Conservation (phyloP, 2,113 vertebrate species). For the Thermophis baileyi region DNA sequence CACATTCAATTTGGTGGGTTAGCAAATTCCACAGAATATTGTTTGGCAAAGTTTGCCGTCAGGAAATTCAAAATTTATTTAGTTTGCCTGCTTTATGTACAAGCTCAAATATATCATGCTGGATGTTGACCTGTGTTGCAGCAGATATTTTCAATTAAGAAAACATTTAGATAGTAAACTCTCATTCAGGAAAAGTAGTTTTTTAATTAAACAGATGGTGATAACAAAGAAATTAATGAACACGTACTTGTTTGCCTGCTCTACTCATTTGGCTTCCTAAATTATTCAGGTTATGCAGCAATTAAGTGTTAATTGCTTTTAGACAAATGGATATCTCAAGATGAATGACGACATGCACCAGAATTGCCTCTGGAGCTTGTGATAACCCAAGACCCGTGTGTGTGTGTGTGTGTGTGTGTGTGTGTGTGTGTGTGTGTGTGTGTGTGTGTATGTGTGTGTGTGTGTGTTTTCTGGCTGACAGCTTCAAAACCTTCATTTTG, state of each 20-base stretch:
- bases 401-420: no score
- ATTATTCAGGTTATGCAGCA: slow-evolving; percentile 73
- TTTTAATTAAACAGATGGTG: slow-evolving; percentile 76
- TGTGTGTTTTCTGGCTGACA: no score
- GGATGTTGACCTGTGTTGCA: slow-evolving; percentile 64
- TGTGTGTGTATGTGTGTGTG: no score
- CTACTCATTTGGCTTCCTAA: slow-evolving; percentile 72
- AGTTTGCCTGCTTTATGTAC: slow-evolving; percentile 51
- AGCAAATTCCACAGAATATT: not conserved
- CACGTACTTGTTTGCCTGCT: slow-evolving; percentile 68
- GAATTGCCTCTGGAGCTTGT: slow-evolving; percentile 41
- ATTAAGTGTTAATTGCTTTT: slow-evolving; percentile 76
- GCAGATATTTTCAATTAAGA: slow-evolving; percentile 69
- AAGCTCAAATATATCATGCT: slow-evolving; percentile 62
- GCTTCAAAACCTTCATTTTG: slow-evolving; percentile 29
- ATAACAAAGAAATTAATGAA: slow-evolving; percentile 77
- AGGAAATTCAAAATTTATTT: slow-evolving; percentile 61
- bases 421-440: no score
- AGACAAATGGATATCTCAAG: slow-evolving; percentile 71
- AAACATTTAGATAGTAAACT: slow-evolving; percentile 67
- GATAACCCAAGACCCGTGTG: slow-evolving; percentile 4
- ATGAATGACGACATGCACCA: slow-evolving; percentile 67
- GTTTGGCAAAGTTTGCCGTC: slow-evolving; percentile 45
- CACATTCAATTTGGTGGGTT: not conserved
- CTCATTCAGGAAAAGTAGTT: slow-evolving; percentile 72